A percentile compares a stretch with the other conserved stretches of the same genome.
Evolutionary conservation across 2,113 vertebrate species (phyloP).

Genomic region (Chloebia gouldiae): DNA sequence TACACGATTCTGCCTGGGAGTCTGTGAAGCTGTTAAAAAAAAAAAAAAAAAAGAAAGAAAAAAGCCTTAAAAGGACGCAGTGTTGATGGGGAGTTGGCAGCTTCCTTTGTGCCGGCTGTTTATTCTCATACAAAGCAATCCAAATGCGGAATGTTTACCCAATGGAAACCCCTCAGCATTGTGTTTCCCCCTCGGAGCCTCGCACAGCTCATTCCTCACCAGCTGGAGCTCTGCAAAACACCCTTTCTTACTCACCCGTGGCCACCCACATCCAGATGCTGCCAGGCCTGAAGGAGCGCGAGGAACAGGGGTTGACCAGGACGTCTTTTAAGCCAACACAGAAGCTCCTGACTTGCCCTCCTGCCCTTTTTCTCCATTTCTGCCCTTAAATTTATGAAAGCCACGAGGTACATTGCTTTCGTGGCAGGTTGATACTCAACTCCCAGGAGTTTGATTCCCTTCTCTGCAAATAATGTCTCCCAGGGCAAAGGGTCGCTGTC

Average conservation of each 20-base stretch:
- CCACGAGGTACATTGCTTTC: neutral
- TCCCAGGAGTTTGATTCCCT: neutral
- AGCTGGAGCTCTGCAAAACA: conserved; percentile 10
- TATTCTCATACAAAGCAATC: neutral
- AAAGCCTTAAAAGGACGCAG: neutral
- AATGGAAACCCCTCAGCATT: conserved; percentile 26
- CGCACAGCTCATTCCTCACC: neutral
- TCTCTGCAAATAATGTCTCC: too few species aligned
- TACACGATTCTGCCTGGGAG: conserved; percentile 5
- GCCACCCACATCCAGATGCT: conserved; percentile 41
- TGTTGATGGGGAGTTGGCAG: neutral
- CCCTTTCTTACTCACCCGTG: conserved; percentile 21
- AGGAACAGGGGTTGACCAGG: neutral
- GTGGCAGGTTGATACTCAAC: neutral
- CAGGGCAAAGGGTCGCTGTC: neutral
- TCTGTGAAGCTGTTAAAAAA: neutral
- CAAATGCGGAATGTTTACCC: neutral
- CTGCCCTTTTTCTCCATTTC: neutral
- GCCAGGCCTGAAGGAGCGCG: neutral
- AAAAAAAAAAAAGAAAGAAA: neutral
- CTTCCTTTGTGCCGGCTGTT: neutral
- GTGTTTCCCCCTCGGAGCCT: neutral
- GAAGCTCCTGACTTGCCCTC: neutral
- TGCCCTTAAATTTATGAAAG: neutral
- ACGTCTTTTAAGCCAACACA: neutral